Evolutionary conservation across 2,888 invertebrate species (phyloP), one percentile per base, ranked within the genome.

Genomic region (Branchellion lobata): DNA sequence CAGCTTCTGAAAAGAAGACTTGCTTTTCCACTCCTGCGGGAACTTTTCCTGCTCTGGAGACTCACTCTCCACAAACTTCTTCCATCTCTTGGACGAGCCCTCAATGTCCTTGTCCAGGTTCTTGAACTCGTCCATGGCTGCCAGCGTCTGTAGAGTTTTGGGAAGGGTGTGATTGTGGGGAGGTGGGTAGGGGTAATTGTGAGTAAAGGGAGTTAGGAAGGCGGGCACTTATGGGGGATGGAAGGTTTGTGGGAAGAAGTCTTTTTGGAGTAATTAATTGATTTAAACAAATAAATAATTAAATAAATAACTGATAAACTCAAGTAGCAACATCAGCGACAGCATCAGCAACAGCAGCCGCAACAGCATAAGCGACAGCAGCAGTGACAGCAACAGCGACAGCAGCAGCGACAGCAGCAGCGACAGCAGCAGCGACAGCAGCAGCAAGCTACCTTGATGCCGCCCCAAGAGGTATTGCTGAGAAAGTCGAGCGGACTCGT

Each of bases 11-110:
- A 97, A 89, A 0, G 95, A 92, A 0, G 94, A 93, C 89, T 96
- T 96, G 86, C 94, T 95, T 88, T 97, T 97, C 96, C 96, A 97
- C 88, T 97, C 97, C 81, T 96, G 96, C 0, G 97, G 97, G 87
- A 97, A 94, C 87, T 96, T 96, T 86, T 97, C 96, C 83, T 94
- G 92, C 88, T 97, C 97, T 0, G 96, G 96, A 85, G 93, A 92
- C 86, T 97, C 96, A 84, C 93, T 92, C 88, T 97, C 97, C 0
- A 96, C 93, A 84, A 96, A 91, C 88, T 96, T 96, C 87, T 96
- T 96, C 97, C 97, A 97, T 18, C 96, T 91, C 86, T 96, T 97
- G 24, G 94, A 92, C 0, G 95, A 95, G 1, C 93, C 94, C 88
- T 97, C 96, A 84, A 97, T 95, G 86, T 97, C 96, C 81, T 95